Evolutionary conservation across 2,113 vertebrate species (phyloP), one percentile per base, ranked within the genome.

Genomic region (Sturnira hondurensis): DNA sequence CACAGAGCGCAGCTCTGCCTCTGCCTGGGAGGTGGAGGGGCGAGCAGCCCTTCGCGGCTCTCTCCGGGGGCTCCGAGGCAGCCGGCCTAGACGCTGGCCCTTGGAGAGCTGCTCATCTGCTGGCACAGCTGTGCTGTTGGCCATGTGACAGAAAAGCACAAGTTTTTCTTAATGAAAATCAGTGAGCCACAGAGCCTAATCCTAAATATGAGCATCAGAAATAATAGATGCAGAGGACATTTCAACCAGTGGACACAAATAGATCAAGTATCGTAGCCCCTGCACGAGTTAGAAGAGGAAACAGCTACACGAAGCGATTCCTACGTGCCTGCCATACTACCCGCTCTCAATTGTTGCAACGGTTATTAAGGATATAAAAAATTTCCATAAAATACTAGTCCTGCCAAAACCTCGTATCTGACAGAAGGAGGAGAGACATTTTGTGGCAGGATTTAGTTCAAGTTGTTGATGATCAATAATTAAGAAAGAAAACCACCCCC

Each of bases 41-140:
- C 20, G 65, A 81, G 38, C 28, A 61, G 22, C 19, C n/a, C 41
- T 19, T 70, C 45, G 52, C 20, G 22, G 41, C 43, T n/a, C 26
- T 52, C 80, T 68, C 36, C 78, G 26, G 38, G 68, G 74, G 71
- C 9, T 82, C 45, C 26, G 74, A 87, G 71, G 50, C 33, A 45
- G 56, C 22, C 65, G 87, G 38, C 36, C 82, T 87, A 47, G 83
- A 67, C 74, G 38, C 22, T 7, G 22, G 41, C 78, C 77, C 74
- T 92, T 92, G 47, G 63, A 77, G n/a, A 96, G 84, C 78, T 86
- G 54, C 52, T 93, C 89, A 92, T 93, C 68, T 83, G 73, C 31
- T 89, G 73, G 67, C 84, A 92, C 88, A 96, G 67, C 80, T 96
- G 68, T 92, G 61, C 52, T 74, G n/a, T 11, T 80, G 63, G 74